Evolutionary conservation across 2,888 invertebrate genomes (phyloP).

Genomic region (Plutella xylostella): DNA sequence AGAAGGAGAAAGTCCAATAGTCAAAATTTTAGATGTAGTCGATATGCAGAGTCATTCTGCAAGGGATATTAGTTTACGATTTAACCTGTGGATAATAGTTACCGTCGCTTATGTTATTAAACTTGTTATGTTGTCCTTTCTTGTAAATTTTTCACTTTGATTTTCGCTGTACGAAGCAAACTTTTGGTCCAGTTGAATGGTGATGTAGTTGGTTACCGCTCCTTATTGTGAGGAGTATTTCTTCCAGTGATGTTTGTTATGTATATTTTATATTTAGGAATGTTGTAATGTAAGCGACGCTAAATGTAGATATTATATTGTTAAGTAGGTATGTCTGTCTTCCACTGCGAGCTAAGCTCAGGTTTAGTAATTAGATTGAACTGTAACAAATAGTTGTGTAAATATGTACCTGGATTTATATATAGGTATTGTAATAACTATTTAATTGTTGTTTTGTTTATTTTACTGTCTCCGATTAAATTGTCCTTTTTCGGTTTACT

Average conservation of each 20-base stretch:
- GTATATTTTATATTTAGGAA: too few relatives aligned
- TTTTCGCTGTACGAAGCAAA: too few relatives aligned
- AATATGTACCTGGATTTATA: conserved; percentile 18
- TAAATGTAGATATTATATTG: background rate
- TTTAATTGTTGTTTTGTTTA: background rate
- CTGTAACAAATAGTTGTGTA: conserved; percentile 15
- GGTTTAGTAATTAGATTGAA: conserved; percentile 1
- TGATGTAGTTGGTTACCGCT: too few relatives aligned
- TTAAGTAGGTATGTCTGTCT: background rate
- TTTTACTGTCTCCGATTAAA: conserved; percentile 4
- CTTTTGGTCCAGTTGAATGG: too few relatives aligned
- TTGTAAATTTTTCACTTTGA: too few relatives aligned
- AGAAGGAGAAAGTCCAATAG: conserved; percentile 54
- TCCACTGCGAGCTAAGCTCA: conserved; percentile 11
- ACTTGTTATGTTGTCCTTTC: background rate
- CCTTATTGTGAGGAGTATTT: too few relatives aligned
- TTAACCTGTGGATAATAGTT: too few relatives aligned
- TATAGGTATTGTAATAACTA: conserved; percentile 1
- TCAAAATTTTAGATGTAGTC: background rate
- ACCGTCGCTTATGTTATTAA: background rate
- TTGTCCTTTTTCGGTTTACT: conserved; percentile 9
- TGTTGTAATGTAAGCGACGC: background rate
- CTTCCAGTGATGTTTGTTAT: too few relatives aligned
- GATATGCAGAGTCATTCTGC: too few relatives aligned
- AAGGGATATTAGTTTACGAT: too few relatives aligned